Evolutionary conservation across 2,797 vertebrate species (phyloP).

Genomic region (Cyprinella venusta): DNA sequence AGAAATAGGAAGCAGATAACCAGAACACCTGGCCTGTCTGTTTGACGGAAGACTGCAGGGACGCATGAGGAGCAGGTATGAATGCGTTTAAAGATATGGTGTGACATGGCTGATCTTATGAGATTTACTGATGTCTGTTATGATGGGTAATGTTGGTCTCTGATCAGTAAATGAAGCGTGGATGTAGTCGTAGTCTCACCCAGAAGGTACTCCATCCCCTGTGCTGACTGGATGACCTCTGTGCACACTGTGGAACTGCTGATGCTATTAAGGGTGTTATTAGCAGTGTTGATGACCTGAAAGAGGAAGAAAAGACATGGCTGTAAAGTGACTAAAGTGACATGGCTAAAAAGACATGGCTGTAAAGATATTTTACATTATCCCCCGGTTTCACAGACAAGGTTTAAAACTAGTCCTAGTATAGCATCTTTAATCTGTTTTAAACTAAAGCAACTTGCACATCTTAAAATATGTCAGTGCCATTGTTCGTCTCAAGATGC

Average conservation of each 20-base stretch:
- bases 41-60: conserved; percentile 29
- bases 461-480: too few species aligned
- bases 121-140: neutral
- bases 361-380: neutral
- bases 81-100: conserved; percentile 11
- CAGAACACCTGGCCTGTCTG: conserved; percentile 44
- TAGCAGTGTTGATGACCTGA: conserved; percentile 97
- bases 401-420: too few species aligned
- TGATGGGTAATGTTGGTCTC: neutral
- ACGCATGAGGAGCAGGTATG: conserved; percentile 4
- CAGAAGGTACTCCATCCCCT: conserved; percentile 98
- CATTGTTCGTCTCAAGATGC: too few species aligned
- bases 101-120: neutral
- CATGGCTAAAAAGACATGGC: conserved; percentile 1
- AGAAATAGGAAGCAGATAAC: conserved; percentile 20
- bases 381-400: too few species aligned
- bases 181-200: conserved; percentile 77
- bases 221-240: conserved; percentile 97
- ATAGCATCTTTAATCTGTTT: too few species aligned
- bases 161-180: conserved; percentile 1
- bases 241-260: conserved; percentile 97
- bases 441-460: too few species aligned
- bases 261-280: conserved; percentile 95
- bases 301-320: conserved; percentile 16
- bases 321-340: neutral